These are phyloP conservation scores for Ephydatia muelleri DNA, from an alignment of 37 sponge, comb jelly and placozoan genomes.

Conservation along the genomic window DNA sequence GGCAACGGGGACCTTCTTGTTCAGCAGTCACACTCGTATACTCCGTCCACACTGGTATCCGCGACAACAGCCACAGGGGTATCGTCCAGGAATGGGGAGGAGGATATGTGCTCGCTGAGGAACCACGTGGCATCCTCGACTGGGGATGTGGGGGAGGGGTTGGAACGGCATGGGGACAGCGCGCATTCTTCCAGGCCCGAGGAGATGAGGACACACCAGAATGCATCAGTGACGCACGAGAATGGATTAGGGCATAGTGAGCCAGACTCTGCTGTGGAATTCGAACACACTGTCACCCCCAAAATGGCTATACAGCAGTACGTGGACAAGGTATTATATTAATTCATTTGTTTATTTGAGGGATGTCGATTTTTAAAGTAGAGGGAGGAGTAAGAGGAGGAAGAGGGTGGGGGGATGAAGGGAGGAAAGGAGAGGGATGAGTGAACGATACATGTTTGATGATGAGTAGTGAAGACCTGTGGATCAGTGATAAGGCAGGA, in stretches of 20 bases:
- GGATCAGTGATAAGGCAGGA: background rate
- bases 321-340: conserved; percentile 26
- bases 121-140: background rate
- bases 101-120: background rate
- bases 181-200: background rate
- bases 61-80: background rate
- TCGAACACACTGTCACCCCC: background rate
- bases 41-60: background rate
- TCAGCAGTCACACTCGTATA: background rate
- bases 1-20: background rate
- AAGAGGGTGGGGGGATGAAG: background rate
- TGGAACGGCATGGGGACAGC: background rate
- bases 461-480: background rate
- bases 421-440: background rate
- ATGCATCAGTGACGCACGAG: background rate
- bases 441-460: background rate
- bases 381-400: background rate
- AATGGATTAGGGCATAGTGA: background rate
- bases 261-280: background rate
- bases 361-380: background rate
- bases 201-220: background rate
- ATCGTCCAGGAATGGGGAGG: background rate
- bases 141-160: background rate
- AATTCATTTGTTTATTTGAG: background rate
- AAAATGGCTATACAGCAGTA: conserved; percentile 40